Percentiles rank a stretch among this genome's conserved stretches.
phyloP scores from a whole-genome alignment of 2,888 invertebrate genomes.

The Leucophenga maculata region DNA sequence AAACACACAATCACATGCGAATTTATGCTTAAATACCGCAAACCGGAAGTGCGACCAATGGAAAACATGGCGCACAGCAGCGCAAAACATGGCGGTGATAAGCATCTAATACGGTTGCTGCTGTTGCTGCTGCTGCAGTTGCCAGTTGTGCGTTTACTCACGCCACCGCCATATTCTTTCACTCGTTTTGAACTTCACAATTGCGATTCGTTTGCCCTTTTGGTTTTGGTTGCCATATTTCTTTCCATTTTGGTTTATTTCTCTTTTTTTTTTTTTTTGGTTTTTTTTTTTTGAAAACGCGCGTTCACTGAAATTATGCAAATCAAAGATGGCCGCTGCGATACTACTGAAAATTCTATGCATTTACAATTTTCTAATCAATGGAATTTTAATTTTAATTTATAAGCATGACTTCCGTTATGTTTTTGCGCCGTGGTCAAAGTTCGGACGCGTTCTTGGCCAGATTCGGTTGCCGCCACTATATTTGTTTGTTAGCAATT shows the following conservation, averaged over 20 bases:
- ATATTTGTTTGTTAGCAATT: not conserved
- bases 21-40: slow-evolving; percentile 2
- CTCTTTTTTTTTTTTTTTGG: slow-evolving; percentile 8
- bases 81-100: slow-evolving; percentile 21
- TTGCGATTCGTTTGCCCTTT: too few species aligned
- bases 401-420: slow-evolving; percentile 46
- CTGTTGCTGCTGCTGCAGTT: not conserved
- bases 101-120: not conserved
- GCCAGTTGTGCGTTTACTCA: not conserved
- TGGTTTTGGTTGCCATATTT: not conserved
- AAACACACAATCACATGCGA: not conserved
- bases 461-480: not conserved
- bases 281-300: slow-evolving; percentile 40
- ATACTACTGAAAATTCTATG: slow-evolving; percentile 66
- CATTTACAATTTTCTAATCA: slow-evolving; percentile 71
- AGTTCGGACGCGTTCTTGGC: too few species aligned
- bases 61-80: slow-evolving; percentile 2
- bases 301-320: slow-evolving; percentile 60
- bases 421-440: not conserved
- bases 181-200: too few species aligned
- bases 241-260: not conserved
- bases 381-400: slow-evolving; percentile 69
- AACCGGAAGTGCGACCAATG: slow-evolving; percentile 11
- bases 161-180: too few species aligned
- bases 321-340: slow-evolving; percentile 63